A percentile compares a stretch with the other conserved stretches of the same genome.
Conservation (phyloP, 2,888 invertebrate genomes). For the Heliconius aoede region DNA sequence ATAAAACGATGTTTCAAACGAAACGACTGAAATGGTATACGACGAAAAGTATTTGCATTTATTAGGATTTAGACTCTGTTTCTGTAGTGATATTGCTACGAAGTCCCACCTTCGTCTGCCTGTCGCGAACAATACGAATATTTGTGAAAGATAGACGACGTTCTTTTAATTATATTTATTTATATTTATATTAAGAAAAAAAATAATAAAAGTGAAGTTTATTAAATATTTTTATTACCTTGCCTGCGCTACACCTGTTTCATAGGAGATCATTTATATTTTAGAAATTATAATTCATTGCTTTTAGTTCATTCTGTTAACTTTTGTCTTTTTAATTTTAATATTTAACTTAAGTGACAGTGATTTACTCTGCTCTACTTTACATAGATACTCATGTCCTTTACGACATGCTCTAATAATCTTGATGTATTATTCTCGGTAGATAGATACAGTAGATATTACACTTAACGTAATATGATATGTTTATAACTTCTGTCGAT, state of each 20-base stretch:
- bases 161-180: slow-evolving; percentile 49
- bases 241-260: neutral
- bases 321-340: neutral
- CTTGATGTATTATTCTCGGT: neutral
- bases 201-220: slow-evolving; percentile 23
- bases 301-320: neutral
- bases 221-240: slow-evolving; percentile 11
- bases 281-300: neutral
- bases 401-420: slow-evolving; percentile 18
- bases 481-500: no score
- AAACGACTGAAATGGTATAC: slow-evolving; percentile 21
- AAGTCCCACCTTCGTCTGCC: slow-evolving; percentile 64
- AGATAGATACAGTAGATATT: neutral
- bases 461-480: slow-evolving; percentile 1
- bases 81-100: slow-evolving; percentile 19
- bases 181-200: slow-evolving; percentile 30
- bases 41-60: slow-evolving; percentile 39
- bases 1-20: neutral
- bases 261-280: neutral
- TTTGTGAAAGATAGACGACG: slow-evolving; percentile 73
- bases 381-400: slow-evolving; percentile 18
- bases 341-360: neutral
- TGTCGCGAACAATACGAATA: slow-evolving; percentile 57
- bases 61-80: slow-evolving; percentile 36
- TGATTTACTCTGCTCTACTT: neutral